These are phyloP conservation scores for Hippocampus zosterae DNA, from an alignment of 2,113 vertebrate genomes.

Conservation along the genomic window DNA sequence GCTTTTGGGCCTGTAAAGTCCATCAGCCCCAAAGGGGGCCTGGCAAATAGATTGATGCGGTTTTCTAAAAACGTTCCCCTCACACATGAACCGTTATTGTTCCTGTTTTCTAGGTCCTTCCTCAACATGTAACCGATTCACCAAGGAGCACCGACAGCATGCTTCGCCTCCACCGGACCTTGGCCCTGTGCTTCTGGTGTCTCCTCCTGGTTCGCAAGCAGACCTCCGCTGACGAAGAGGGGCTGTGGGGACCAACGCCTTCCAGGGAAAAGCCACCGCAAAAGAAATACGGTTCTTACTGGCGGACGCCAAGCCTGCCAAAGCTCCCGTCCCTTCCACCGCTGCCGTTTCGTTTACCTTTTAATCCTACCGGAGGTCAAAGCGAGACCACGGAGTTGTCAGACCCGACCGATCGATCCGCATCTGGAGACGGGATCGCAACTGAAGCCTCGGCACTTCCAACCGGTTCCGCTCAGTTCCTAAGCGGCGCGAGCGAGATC, in stretches of 20 bases:
- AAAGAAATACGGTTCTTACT: slow-evolving; percentile 21
- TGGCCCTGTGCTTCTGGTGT: slow-evolving; percentile 59
- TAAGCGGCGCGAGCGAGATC: slow-evolving; percentile 37
- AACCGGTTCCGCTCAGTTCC: slow-evolving; percentile 28
- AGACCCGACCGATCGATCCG: slow-evolving; percentile 20
- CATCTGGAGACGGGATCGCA: slow-evolving; percentile 47
- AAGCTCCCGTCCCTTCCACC: slow-evolving; percentile 33
- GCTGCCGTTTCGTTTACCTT: slow-evolving; percentile 9
- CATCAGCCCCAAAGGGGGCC: slow-evolving; percentile 28
- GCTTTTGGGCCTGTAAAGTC: slow-evolving; percentile 36
- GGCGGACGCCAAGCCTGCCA: slow-evolving; percentile 30
- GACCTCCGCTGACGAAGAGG: slow-evolving; percentile 55
- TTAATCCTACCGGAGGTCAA: slow-evolving; percentile 4
- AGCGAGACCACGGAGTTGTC: background rate
- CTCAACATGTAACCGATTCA: slow-evolving; percentile 64
- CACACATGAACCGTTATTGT: slow-evolving; percentile 47
- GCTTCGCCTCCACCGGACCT: slow-evolving; percentile 52
- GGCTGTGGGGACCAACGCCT: slow-evolving; percentile 27
- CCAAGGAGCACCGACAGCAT: slow-evolving; percentile 61
- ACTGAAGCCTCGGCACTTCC: slow-evolving; percentile 31
- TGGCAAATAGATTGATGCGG: slow-evolving; percentile 3
- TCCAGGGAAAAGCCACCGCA: slow-evolving; percentile 24
- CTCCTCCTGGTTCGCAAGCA: slow-evolving; percentile 42
- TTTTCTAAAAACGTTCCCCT: slow-evolving; percentile 25
- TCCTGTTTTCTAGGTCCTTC: slow-evolving; percentile 61